Evolutionary conservation across 2,113 vertebrate species (phyloP), one percentile per base, ranked within the genome.

Genomic region (Mus spicilegus): DNA sequence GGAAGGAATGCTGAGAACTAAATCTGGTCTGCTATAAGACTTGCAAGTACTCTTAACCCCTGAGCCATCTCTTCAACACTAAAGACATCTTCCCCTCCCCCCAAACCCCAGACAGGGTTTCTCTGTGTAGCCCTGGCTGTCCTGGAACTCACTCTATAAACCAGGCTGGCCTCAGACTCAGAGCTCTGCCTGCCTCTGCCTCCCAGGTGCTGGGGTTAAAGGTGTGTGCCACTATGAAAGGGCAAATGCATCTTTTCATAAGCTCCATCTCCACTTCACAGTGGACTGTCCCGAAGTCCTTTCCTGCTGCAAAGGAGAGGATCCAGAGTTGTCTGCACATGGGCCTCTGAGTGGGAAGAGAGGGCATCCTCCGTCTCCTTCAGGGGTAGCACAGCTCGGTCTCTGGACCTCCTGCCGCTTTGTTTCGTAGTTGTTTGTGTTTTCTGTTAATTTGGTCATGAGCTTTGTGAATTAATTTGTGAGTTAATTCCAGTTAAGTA

Each of bases 341-440:
- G 61, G 80, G 36, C 39, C n/a, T 33, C 54, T 61, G 26, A 61
- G 39, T 7, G 14, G 36, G 22, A 82, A 56, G n/a, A 13, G 12
- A 81, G 24, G 4, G 12, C 39, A 63, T 42, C 24, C 24, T 82
- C 19, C 12, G 78, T 20, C 54, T 58, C 20, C 78, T 82, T 14
- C 13, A 17, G 56, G 56, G n/a, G 36, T 22, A 63, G 17, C 81
- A 28, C 1, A 16, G 30, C 6, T 3, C 16, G 20, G 33, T 24
- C 36, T 24, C 12, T 58, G 51, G 5, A 0, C 54, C 36, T n/a
- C 54, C 6, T 7, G 36, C 1, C 4, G 12, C 56, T 17, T 4
- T 16, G n/a, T 63, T n/a, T 84, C 9, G 58, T 10, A 8, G 61
- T 26, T 5, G 39, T 76, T 76, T 80, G 30, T 22, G 33, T 81